Evolutionary conservation across 37 sponge, comb jelly and placozoan species (phyloP).

Genomic region (Haliclona indistincta): DNA sequence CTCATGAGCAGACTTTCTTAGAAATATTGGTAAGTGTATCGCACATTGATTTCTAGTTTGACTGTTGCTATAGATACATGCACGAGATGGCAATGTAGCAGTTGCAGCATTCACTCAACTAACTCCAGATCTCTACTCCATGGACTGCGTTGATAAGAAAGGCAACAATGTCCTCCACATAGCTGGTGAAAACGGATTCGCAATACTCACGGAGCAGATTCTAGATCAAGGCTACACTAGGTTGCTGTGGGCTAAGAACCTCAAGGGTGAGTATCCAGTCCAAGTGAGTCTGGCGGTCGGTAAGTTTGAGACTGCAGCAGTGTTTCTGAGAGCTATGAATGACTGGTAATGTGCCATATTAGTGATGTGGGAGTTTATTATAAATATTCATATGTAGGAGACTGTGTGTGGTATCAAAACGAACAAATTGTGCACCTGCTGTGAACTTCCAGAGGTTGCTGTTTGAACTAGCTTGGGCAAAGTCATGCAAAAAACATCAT

Average conservation of each 20-base stretch:
- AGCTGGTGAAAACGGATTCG: not conserved
- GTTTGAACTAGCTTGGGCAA: not conserved
- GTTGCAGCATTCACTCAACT: not conserved
- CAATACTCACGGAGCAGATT: not conserved
- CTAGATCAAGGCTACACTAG: not conserved
- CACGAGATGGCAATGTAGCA: not conserved
- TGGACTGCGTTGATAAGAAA: not conserved
- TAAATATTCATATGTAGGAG: not conserved
- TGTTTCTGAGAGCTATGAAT: not conserved
- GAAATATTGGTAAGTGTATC: not conserved
- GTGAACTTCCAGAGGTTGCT: not conserved
- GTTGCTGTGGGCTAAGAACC: not conserved
- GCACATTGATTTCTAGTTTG: not conserved
- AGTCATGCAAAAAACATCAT: too few relatives aligned
- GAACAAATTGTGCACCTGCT: not conserved
- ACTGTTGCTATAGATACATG: too few relatives aligned
- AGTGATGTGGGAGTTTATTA: too few relatives aligned
- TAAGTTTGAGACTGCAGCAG: not conserved
- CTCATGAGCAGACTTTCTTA: not conserved
- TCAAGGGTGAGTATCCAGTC: not conserved
- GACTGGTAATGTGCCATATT: too few relatives aligned
- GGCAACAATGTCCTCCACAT: constrained; percentile 1
- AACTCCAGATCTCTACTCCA: not conserved
- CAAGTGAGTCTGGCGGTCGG: not conserved
- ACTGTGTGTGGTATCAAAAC: not conserved